These are phyloP conservation scores for Machimus atricapillus DNA, from an alignment of 2,888 invertebrate species.

Conservation along the genomic window DNA sequence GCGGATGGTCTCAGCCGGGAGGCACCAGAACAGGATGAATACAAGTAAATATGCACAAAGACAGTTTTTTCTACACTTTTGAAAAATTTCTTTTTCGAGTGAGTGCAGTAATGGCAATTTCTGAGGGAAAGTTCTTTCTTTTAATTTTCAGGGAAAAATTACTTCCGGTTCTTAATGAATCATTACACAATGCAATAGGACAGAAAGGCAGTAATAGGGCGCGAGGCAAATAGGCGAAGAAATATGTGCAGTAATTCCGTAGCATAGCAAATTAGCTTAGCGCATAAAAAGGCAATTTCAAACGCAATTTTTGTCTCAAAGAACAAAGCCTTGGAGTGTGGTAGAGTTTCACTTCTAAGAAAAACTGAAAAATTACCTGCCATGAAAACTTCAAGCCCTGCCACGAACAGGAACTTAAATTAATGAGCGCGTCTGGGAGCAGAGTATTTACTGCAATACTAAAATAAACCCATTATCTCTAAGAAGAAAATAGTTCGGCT, in stretches of 20 bases:
- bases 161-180: not conserved
- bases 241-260: not conserved
- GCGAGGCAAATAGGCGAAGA: not conserved
- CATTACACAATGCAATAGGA: not conserved
- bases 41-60: not conserved
- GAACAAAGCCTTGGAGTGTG: not conserved
- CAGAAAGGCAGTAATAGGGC: not conserved
- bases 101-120: not conserved
- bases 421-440: no score
- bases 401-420: no score
- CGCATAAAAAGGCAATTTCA: not conserved
- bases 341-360: no score
- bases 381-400: no score
- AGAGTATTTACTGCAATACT: no score
- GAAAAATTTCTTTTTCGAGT: not conserved
- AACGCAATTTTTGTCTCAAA: not conserved
- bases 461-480: no score
- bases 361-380: no score
- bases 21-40: not conserved
- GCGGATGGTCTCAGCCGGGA: not conserved
- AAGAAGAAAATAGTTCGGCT: no score
- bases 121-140: not conserved
- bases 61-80: not conserved
- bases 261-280: not conserved
- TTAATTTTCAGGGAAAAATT: not conserved